Evolutionary conservation across 2,888 invertebrate species (phyloP).

Genomic region (Mythimna ferrago): DNA sequence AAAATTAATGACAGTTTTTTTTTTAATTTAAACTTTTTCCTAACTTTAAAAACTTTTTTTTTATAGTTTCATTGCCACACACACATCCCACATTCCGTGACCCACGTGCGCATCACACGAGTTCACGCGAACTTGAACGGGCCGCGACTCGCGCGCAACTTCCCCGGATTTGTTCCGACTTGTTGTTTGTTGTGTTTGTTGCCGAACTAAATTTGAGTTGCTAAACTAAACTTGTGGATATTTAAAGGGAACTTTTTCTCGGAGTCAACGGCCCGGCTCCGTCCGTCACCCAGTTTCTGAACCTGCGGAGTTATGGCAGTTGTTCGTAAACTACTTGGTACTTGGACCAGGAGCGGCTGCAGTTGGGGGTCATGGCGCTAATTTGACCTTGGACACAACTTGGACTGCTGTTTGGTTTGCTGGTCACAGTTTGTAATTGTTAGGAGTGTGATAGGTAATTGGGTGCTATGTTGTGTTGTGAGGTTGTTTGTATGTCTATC

Average conservation of each 20-base stretch:
- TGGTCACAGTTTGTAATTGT: conserved; percentile 73
- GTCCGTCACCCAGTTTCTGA: conserved; percentile 90
- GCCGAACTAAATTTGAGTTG: conserved; percentile 90
- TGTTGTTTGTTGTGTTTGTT: conserved; percentile 89
- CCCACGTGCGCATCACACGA: conserved; percentile 62
- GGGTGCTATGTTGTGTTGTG: conserved; percentile 1
- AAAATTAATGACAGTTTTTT: not conserved
- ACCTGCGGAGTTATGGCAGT: conserved; percentile 90
- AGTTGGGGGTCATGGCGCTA: conserved; percentile 88
- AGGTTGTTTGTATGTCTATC: not conserved
- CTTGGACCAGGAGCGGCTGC: conserved; percentile 87
- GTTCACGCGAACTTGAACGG: conserved; percentile 83
- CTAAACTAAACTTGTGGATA: conserved; percentile 90
- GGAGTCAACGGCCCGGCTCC: conserved; percentile 89
- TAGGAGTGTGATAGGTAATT: conserved; percentile 37
- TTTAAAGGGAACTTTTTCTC: conserved; percentile 91
- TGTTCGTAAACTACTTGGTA: conserved; percentile 90
- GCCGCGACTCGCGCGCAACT: conserved; percentile 88
- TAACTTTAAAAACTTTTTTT: conserved; percentile 1
- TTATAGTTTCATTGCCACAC: not conserved
- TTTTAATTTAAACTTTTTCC: not conserved
- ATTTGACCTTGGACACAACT: conserved; percentile 89
- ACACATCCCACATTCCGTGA: not conserved
- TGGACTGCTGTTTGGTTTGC: conserved; percentile 76
- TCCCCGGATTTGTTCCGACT: conserved; percentile 87